These are phyloP conservation scores for Metallyticus violacea DNA, from an alignment of 2,888 invertebrate species.

Conservation along the genomic window DNA sequence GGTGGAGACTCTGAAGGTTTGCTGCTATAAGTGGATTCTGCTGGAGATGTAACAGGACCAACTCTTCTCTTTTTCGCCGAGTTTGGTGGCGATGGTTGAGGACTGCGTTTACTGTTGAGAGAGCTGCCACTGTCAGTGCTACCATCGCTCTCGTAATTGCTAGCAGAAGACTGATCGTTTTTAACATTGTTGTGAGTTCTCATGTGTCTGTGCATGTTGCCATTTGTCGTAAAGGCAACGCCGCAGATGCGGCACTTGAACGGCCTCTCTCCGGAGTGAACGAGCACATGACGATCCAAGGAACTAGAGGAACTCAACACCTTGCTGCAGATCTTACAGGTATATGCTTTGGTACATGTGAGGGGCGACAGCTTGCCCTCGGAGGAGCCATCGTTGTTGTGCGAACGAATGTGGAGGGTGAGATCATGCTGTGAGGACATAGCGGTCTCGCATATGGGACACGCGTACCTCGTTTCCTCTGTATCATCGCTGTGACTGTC, in stretches of 20 bases:
- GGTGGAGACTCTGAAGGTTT: not conserved
- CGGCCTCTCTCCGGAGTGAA: constrained; percentile 77
- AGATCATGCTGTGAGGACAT: constrained; percentile 63
- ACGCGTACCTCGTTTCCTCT: constrained; percentile 48
- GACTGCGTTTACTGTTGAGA: constrained; percentile 36
- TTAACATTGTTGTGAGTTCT: constrained; percentile 58
- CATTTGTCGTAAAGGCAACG: constrained; percentile 80
- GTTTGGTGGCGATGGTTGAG: constrained; percentile 38
- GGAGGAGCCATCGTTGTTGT: constrained; percentile 61
- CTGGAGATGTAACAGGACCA: not conserved
- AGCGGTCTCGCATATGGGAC: constrained; percentile 63
- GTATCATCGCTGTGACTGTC: not conserved
- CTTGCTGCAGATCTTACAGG: constrained; percentile 66
- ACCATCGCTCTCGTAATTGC: constrained; percentile 35
- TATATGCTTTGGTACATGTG: constrained; percentile 43
- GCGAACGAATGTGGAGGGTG: constrained; percentile 66
- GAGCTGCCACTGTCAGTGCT: constrained; percentile 39
- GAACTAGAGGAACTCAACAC: constrained; percentile 73
- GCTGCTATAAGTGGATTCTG: constrained; percentile 7
- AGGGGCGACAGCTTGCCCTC: constrained; percentile 40
- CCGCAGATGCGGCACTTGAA: constrained; percentile 76
- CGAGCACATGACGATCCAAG: constrained; percentile 73
- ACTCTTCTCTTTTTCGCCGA: constrained; percentile 29
- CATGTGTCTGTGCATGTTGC: constrained; percentile 82
- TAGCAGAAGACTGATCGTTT: constrained; percentile 32